Conservation (phyloP, 2,888 invertebrate species). For the Galerucella pusilla region DNA sequence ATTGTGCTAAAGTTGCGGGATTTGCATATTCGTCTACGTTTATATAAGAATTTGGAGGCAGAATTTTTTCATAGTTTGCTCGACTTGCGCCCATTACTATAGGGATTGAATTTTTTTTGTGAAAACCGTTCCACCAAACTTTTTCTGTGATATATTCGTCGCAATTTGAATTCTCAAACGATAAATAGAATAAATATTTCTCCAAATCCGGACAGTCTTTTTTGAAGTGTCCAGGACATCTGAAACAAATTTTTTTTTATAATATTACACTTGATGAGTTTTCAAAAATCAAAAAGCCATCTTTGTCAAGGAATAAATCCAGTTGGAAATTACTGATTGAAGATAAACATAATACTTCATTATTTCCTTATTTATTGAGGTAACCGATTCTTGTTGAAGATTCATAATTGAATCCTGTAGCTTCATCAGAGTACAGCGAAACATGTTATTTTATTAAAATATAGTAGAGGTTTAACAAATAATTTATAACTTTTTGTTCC, state of each 20-base stretch:
- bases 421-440: too few relatives aligned
- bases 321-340: too few relatives aligned
- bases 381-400: too few relatives aligned
- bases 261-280: too few relatives aligned
- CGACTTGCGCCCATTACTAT: constrained; percentile 72
- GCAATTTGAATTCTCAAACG: constrained; percentile 78
- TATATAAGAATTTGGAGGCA: constrained; percentile 74
- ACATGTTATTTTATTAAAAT: too few relatives aligned
- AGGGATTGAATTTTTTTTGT: constrained; percentile 72
- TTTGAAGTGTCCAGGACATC: constrained; percentile 74
- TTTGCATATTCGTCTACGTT: constrained; percentile 70
- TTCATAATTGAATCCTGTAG: too few relatives aligned
- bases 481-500: too few relatives aligned
- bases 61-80: constrained; percentile 64
- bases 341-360: too few relatives aligned
- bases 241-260: constrained; percentile 63
- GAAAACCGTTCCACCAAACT: constrained; percentile 73
- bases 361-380: too few relatives aligned
- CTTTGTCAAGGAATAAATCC: too few relatives aligned
- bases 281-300: too few relatives aligned
- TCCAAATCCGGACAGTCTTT: constrained; percentile 70
- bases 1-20: constrained; percentile 67
- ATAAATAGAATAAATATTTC: constrained; percentile 75
- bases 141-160: constrained; percentile 79
- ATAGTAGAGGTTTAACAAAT: too few relatives aligned